Conservation (phyloP, 2,797 vertebrate species). For the Cyclura pinguis region DNA sequence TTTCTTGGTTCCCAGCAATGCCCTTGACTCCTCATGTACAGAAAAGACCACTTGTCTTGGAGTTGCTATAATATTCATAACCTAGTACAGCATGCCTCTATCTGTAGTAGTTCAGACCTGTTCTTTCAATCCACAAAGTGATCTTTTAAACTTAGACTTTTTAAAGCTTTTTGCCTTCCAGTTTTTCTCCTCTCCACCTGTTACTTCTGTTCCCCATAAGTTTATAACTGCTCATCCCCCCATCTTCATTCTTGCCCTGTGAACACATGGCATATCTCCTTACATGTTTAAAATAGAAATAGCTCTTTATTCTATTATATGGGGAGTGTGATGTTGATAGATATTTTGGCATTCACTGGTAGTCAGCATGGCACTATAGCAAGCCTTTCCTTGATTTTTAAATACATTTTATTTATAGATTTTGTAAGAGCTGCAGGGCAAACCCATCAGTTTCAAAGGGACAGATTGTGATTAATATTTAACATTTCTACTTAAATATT, state of each 20-base stretch:
- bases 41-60: accelerated
- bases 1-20: neutral
- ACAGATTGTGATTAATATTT: constrained; percentile 64
- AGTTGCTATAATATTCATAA: neutral
- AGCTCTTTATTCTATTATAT: constrained; percentile 48
- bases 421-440: neutral
- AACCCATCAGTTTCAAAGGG: constrained; percentile 47
- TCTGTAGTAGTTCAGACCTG: neutral
- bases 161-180: neutral
- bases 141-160: constrained; percentile 27
- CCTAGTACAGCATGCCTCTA: accelerated
- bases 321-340: constrained; percentile 18
- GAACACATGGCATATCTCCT: constrained; percentile 29
- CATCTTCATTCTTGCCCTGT: neutral
- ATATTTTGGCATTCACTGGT: constrained; percentile 48
- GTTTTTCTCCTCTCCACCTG: accelerated
- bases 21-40: neutral
- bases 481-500: constrained; percentile 53
- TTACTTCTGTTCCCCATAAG: neutral
- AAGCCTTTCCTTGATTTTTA: constrained; percentile 14
- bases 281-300: constrained; percentile 50
- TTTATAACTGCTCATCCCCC: constrained; percentile 19
- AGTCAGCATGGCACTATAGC: neutral
- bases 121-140: neutral
- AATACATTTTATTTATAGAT: neutral